Evolutionary conservation across 2,888 invertebrate genomes (phyloP).

Genomic region (Paralinhomoeus sp.): DNA sequence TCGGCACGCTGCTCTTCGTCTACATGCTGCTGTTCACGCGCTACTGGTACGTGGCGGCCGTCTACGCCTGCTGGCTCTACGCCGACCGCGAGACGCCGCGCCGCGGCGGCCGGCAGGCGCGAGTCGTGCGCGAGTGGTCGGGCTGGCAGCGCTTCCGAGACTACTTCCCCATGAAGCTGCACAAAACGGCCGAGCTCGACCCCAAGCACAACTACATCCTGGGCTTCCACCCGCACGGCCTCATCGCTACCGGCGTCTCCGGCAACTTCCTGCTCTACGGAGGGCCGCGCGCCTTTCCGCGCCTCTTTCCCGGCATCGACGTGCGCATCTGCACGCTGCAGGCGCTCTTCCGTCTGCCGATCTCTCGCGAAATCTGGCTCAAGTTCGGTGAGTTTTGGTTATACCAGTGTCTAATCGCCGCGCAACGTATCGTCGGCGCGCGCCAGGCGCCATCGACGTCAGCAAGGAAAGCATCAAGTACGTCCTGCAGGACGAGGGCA

Average conservation of each 20-base stretch:
- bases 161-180: slow-evolving; percentile 61
- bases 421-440: too few species aligned
- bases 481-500: slow-evolving; percentile 13
- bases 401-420: too few species aligned
- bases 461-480: slow-evolving; percentile 41
- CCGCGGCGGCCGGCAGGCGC: not conserved
- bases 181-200: slow-evolving; percentile 51
- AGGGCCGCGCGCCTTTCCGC: slow-evolving; percentile 33
- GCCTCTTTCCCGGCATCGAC: slow-evolving; percentile 29
- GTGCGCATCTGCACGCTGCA: slow-evolving; percentile 39
- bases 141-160: slow-evolving; percentile 50
- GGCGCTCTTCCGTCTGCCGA: slow-evolving; percentile 45
- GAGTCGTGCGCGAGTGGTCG: slow-evolving; percentile 25
- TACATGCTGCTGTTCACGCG: slow-evolving; percentile 32
- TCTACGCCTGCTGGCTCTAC: slow-evolving; percentile 37
- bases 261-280: slow-evolving; percentile 45
- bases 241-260: slow-evolving; percentile 55
- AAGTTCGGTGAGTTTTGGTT: slow-evolving; percentile 8
- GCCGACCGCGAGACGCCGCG: slow-evolving; percentile 41
- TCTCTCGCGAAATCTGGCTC: slow-evolving; percentile 43
- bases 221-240: slow-evolving; percentile 67
- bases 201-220: not conserved
- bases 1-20: slow-evolving; percentile 13
- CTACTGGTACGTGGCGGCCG: slow-evolving; percentile 8
- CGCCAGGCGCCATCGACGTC: slow-evolving; percentile 22